A percentile compares a stretch with the other conserved stretches of the same genome.
phyloP scores from a whole-genome alignment of 1,140 invertebrate genomes.

The Phymorhynchus buccinoides region DNA sequence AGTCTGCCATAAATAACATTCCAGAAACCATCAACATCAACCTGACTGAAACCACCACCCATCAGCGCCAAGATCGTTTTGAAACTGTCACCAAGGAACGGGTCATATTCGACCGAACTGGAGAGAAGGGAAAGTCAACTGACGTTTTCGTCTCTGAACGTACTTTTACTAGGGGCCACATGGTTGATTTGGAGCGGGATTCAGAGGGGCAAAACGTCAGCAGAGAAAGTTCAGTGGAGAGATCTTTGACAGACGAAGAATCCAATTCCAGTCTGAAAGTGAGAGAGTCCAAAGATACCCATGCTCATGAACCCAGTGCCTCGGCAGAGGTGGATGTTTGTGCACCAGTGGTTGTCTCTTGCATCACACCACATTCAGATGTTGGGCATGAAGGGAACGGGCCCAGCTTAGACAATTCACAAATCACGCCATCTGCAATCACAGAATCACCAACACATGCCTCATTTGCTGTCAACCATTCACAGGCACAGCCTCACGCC shows the following conservation, averaged over 20 bases:
- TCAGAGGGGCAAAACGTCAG: conserved; percentile 38
- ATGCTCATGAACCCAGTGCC: not conserved
- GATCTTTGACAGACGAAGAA: conserved; percentile 41
- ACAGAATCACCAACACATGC: not conserved
- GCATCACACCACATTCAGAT: not conserved
- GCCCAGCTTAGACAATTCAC: not conserved
- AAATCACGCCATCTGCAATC: not conserved
- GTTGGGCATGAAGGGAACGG: not conserved
- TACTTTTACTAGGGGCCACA: conserved; percentile 18
- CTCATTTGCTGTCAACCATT: not conserved
- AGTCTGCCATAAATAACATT: conserved; percentile 40
- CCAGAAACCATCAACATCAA: conserved; percentile 63
- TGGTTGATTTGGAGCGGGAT: conserved; percentile 38
- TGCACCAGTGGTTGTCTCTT: not conserved
- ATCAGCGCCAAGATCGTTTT: conserved; percentile 50
- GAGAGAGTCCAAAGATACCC: not conserved
- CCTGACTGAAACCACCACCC: conserved; percentile 52
- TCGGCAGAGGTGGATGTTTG: not conserved
- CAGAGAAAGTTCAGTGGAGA: conserved; percentile 48
- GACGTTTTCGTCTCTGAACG: conserved; percentile 41
- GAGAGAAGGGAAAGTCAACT: conserved; percentile 9
- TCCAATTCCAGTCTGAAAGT: conserved; percentile 28
- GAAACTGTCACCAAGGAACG: conserved; percentile 45
- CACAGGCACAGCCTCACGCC: not conserved
- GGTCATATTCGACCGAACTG: conserved; percentile 40